Conservation (phyloP, 2,888 invertebrate genomes). For the Diogma glabrata region DNA sequence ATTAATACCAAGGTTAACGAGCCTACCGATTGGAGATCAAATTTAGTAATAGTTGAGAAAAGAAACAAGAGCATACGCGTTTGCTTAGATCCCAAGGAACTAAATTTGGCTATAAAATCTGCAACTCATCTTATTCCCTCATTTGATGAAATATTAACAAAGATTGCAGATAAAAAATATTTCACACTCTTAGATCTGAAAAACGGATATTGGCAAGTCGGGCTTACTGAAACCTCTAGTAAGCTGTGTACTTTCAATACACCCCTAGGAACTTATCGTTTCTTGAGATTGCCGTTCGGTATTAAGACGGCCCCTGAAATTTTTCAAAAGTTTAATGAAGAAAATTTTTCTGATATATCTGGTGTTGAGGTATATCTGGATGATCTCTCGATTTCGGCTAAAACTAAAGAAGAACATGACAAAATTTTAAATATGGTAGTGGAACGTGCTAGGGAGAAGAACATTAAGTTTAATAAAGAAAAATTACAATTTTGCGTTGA, state of each 20-base stretch:
- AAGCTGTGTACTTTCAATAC: conserved; percentile 22
- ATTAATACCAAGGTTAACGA: conserved; percentile 3
- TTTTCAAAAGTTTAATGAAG: conserved; percentile 17
- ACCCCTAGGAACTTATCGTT: conserved; percentile 13
- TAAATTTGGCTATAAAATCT: conserved; percentile 3
- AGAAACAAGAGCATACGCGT: not conserved
- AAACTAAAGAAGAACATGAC: conserved; percentile 6
- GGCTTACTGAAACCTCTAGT: conserved; percentile 15
- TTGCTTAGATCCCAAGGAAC: conserved; percentile 2
- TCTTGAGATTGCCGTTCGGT: not conserved
- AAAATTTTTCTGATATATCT: conserved; percentile 18
- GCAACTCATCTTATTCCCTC: conserved; percentile 1
- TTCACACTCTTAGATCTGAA: conserved; percentile 21
- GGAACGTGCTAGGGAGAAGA: not conserved
- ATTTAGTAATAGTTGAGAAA: conserved; percentile 11
- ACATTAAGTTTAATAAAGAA: conserved; percentile 13
- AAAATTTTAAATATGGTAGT: not conserved
- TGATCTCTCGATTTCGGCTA: conserved; percentile 7
- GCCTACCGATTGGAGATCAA: conserved; percentile 1
- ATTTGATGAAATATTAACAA: conserved; percentile 20
- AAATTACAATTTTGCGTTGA: conserved; percentile 14
- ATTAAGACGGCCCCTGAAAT: conserved; percentile 10
- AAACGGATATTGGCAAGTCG: conserved; percentile 16
- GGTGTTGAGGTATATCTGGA: conserved; percentile 10
- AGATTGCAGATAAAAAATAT: conserved; percentile 19